Evolutionary conservation across 2,113 vertebrate genomes (phyloP).

Genomic region (Sylvietta virens): DNA sequence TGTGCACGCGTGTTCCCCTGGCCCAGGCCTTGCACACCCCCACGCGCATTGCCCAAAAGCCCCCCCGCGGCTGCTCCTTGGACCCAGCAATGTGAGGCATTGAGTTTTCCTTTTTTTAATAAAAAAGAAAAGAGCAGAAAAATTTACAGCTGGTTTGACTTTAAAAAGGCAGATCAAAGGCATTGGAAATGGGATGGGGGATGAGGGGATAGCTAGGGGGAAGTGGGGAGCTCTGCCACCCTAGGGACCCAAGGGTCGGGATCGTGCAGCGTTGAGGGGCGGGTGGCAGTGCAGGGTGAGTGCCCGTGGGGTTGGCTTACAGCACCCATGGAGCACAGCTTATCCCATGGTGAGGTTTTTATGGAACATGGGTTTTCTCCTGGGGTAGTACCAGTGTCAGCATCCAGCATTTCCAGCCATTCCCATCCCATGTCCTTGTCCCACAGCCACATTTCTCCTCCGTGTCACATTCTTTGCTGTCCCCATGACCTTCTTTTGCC

Average conservation of each 20-base stretch:
- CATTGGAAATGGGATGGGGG: neutral
- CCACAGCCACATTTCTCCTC: neutral
- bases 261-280: fast-evolving
- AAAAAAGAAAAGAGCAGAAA: neutral
- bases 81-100: neutral
- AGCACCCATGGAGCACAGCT: fast-evolving
- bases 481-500: fast-evolving
- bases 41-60: fast-evolving
- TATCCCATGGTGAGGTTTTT: neutral
- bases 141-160: neutral
- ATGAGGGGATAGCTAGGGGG: neutral
- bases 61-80: fast-evolving
- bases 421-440: neutral
- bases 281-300: neutral
- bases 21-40: neutral
- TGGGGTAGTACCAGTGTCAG: neutral
- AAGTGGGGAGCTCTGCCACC: neutral
- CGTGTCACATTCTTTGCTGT: neutral
- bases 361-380: neutral
- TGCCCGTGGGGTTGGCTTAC: neutral
- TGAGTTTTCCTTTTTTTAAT: slow-evolving; percentile 27
- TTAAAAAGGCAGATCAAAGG: neutral
- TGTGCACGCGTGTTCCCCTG: neutral
- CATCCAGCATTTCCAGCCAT: neutral
- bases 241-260: fast-evolving